Base-by-base conservation (phyloP, 1,140 invertebrate species). In the Bombus confusus region DNA sequence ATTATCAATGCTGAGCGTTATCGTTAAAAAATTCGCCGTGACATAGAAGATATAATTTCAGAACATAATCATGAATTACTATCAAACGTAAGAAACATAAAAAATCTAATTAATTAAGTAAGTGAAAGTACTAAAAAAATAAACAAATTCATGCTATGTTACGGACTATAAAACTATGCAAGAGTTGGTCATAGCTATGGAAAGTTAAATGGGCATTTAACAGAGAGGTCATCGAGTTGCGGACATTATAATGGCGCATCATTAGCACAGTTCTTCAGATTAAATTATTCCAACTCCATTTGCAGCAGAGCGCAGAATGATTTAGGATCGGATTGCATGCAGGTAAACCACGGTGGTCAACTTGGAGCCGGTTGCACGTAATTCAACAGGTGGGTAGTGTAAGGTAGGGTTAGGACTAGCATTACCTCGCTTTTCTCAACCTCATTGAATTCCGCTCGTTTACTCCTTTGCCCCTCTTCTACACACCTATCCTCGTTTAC, bases 331-430 rank as follows among this genome's bases (percentile, higher is more conserved):
- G 74, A 37, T 86, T 43, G 75, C 83, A 86, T 75, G 69, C 82
- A 90, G 89, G 89, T 90, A 80, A 90, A 74, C 82, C 81, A 47
- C 85, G 39, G 57, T 78, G 88, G 80, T 88, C 82, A 85, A 78
- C 78, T 59, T 77, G 80, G 81, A 77, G 79, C 64, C 80, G 75
- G 71, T 43, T 86, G 75, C 86, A 84, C 83, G 84, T 90, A 90
- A 91, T 89, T 91, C 91, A 92, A 92, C 91, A 92, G 90, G 91
- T 92, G 91, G 91, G 87, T 92, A 87, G 80, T 80, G 62, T 59
- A 83, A 91, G 87, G 81, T 87, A 90, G 88, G 82, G 89, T 90
- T 91, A 88, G 83, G 84, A 86, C 89, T 69, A 88, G 57, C 78
- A 64, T 88, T 82, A 85, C 87, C 85, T 87, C 86, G 68, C 69